Percentiles rank a stretch among this genome's conserved stretches.
phyloP scores from a whole-genome alignment of 1,140 invertebrate genomes.

The Lepeophtheirus salmonis region DNA sequence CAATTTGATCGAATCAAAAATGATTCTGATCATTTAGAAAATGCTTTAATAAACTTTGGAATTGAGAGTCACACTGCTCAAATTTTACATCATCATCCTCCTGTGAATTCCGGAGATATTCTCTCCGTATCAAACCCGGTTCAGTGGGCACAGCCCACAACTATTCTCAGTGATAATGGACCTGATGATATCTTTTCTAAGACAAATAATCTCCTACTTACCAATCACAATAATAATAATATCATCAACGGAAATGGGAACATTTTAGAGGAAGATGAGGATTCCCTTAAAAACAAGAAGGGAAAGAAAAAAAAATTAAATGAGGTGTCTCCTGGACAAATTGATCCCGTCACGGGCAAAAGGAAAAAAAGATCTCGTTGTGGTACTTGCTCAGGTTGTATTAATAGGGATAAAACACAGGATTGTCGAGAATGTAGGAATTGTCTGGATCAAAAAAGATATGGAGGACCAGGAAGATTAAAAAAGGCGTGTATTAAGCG shows the following conservation, averaged over 20 bases:
- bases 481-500: slow-evolving; percentile 15
- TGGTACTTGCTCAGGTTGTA: slow-evolving; percentile 6
- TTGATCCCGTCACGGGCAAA: slow-evolving; percentile 10
- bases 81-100: too few relatives aligned
- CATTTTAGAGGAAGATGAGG: neutral
- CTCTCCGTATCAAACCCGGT: neutral
- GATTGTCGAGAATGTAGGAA: slow-evolving; percentile 13
- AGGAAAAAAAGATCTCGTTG: slow-evolving; percentile 6
- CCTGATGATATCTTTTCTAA: neutral
- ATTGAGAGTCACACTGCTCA: neutral
- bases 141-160: neutral
- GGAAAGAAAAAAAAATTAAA: neutral
- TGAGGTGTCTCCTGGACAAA: slow-evolving; percentile 2
- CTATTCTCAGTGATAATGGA: neutral
- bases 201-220: neutral
- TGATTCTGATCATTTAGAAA: neutral
- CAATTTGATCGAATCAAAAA: slow-evolving; percentile 3
- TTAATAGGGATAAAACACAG: slow-evolving; percentile 13
- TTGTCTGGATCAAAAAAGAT: slow-evolving; percentile 12
- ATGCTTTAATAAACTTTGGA: neutral
- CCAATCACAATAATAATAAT: neutral
- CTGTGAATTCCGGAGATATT: neutral
- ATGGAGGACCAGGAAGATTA: slow-evolving; percentile 7
- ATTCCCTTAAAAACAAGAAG: neutral
- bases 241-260: neutral